Conservation (phyloP, 2,888 invertebrate species). For the Catonia carolina region DNA sequence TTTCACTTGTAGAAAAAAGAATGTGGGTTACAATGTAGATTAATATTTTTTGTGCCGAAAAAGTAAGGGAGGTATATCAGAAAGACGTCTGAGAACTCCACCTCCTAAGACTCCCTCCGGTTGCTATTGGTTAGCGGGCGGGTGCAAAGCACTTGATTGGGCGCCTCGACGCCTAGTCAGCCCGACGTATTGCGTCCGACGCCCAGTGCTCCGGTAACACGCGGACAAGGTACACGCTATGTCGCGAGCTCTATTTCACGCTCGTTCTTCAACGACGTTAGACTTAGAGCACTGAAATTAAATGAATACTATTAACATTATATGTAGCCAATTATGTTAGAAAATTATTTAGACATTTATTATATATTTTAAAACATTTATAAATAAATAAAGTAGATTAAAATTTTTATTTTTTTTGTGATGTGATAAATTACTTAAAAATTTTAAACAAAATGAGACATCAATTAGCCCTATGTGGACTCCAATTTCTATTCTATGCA, state of each 20-base stretch:
- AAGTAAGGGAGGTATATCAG: slow-evolving; percentile 12
- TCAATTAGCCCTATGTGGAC: not conserved
- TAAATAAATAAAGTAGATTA: not conserved
- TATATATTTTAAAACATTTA: too few relatives aligned
- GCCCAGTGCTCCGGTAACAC: slow-evolving; percentile 8
- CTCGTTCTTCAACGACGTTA: too few relatives aligned
- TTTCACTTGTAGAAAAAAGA: not conserved
- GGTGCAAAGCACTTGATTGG: slow-evolving; percentile 2
- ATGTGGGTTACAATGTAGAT: slow-evolving; percentile 10
- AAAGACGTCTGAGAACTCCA: slow-evolving; percentile 10
- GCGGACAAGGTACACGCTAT: slow-evolving; percentile 4
- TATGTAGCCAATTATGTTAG: too few relatives aligned
- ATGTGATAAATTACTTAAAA: slow-evolving; percentile 2
- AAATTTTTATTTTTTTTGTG: not conserved
- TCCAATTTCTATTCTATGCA: slow-evolving; percentile 10
- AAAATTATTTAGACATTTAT: too few relatives aligned
- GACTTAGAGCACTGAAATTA: too few relatives aligned
- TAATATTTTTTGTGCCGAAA: slow-evolving; percentile 8
- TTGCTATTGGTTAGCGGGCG: slow-evolving; percentile 4
- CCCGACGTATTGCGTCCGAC: not conserved
- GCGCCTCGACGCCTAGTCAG: slow-evolving; percentile 6
- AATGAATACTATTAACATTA: too few relatives aligned
- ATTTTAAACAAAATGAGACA: slow-evolving; percentile 2
- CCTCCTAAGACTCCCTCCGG: not conserved
- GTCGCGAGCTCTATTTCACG: not conserved